Percentiles rank a stretch among this genome's conserved stretches.
These are phyloP conservation scores for Tribolium freemani DNA, from an alignment of 2,888 invertebrate genomes.

Conservation along the genomic window DNA sequence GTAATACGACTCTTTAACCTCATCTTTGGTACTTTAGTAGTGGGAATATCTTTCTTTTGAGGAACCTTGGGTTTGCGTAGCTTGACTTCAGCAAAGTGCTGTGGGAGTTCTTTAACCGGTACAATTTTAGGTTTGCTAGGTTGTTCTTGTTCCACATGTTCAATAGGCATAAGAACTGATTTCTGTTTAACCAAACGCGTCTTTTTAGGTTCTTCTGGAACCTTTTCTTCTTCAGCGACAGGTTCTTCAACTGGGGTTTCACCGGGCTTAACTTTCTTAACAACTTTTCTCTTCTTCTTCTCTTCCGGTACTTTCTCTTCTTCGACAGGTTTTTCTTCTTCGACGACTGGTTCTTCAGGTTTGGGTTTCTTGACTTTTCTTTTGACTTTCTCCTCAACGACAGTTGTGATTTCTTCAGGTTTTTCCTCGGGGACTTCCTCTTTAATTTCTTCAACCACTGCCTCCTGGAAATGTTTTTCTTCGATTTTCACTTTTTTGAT, in stretches of 20 bases:
- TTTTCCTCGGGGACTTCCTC: conserved; percentile 62
- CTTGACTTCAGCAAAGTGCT: conserved; percentile 73
- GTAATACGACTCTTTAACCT: conserved; percentile 81
- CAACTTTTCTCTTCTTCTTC: conserved; percentile 23
- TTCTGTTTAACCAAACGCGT: conserved; percentile 53
- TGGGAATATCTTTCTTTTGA: conserved; percentile 58
- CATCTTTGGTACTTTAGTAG: conserved; percentile 74
- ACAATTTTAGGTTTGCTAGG: conserved; percentile 75
- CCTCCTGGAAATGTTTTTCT: conserved; percentile 49
- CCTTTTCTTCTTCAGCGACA: conserved; percentile 34
- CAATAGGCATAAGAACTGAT: conserved; percentile 58
- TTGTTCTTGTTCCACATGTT: conserved; percentile 73
- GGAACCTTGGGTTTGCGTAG: conserved; percentile 68
- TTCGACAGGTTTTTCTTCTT: conserved; percentile 50
- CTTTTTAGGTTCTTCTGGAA: conserved; percentile 52
- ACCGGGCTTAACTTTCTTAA: conserved; percentile 48
- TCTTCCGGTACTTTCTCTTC: conserved; percentile 45
- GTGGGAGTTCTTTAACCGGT: conserved; percentile 69
- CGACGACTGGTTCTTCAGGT: conserved; percentile 47
- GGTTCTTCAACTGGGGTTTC: conserved; percentile 49
- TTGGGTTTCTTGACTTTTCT: conserved; percentile 48
- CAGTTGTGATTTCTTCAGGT: conserved; percentile 51
- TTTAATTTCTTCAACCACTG: conserved; percentile 51
- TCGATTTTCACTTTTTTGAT: conserved; percentile 61
- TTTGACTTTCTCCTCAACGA: conserved; percentile 37